Base-by-base conservation (phyloP, 2,888 invertebrate species). In the Eubasilissa splendida region DNA sequence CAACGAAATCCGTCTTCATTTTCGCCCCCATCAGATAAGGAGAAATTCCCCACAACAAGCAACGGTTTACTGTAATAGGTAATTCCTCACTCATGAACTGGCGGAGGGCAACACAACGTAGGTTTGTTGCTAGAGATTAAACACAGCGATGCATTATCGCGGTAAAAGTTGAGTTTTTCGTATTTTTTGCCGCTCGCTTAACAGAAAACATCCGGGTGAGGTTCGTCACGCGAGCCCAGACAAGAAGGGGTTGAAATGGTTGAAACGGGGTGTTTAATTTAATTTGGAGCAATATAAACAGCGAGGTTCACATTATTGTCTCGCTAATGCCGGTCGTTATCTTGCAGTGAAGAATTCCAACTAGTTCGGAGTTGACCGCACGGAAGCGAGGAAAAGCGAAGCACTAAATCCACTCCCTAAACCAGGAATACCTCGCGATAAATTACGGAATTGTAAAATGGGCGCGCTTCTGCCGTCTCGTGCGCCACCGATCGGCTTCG, bases 261-360 rank as follows among this genome's bases (percentile, higher is more conserved):
- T 22, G 59, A 33, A 56, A 33, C 31, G 56, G 71, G 75, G 53
- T 56, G 68, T 54, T 63, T 81, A 81, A 81, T 81, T 81, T 81
- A 81, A 81, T 81, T 78, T 78, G 33, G 75, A 81, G 74, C 77
- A 73, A 66, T 73, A 71, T 73, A 77, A 80, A 80, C 80, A 80
- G 77, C 77, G 50, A 58, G 80, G 77, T 74, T 77, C 73, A 58
- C 71, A 53, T 75, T 52, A 79, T 79, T 79, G 79, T 79, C 79
- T 75, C 75, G 75, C 71, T 79, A 79, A 75, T 68, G 74, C 68
- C 68, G 74, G 65, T 75, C 79, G 79, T 79, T 79, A 79, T 79
- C 79, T 75, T 59, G 77, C 77, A 77, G 70, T 53, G 42, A 42
- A 42, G 42, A 42, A 42, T 42, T 42, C 42, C 42, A 42, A 42